Percentiles rank a stretch among this genome's conserved stretches.
Evolutionary conservation across 1,140 invertebrate genomes (phyloP).

Genomic region (Elymnias hypermnestra): DNA sequence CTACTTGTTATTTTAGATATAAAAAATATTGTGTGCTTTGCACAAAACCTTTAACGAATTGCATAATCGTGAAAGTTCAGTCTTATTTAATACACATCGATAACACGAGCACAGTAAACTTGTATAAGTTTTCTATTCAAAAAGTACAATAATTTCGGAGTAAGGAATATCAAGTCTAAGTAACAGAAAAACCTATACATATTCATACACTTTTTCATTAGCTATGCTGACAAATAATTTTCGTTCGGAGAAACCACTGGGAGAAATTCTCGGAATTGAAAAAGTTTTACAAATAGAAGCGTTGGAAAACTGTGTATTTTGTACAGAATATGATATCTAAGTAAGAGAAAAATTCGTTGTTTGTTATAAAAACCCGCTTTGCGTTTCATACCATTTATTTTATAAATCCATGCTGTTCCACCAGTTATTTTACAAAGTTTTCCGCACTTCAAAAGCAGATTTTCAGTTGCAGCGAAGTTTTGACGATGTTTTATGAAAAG

Average conservation of each 20-base stretch:
- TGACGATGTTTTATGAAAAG: conserved; percentile 50
- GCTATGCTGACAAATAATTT: too few relatives aligned
- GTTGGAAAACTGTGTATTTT: not conserved
- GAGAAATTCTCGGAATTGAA: not conserved
- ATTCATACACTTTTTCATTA: too few relatives aligned
- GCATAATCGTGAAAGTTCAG: too few relatives aligned
- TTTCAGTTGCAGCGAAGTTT: conserved; percentile 39
- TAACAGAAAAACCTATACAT: too few relatives aligned
- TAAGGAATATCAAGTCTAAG: too few relatives aligned
- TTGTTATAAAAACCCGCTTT: not conserved
- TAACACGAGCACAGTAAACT: too few relatives aligned
- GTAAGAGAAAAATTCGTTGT: conserved; percentile 1
- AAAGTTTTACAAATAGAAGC: conserved; percentile 1
- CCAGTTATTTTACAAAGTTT: conserved; percentile 17
- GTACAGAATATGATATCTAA: not conserved
- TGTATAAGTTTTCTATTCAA: too few relatives aligned
- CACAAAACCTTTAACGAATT: too few relatives aligned
- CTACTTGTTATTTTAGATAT: too few relatives aligned
- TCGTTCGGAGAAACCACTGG: not conserved
- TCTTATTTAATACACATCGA: too few relatives aligned
- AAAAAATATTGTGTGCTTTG: too few relatives aligned
- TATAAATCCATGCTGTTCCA: conserved; percentile 19
- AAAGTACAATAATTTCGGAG: too few relatives aligned
- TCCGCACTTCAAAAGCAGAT: conserved; percentile 17
- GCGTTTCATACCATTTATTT: conserved; percentile 4